Base-by-base conservation (phyloP, 1,140 invertebrate genomes). In the Scaptomyza graminum region DNA sequence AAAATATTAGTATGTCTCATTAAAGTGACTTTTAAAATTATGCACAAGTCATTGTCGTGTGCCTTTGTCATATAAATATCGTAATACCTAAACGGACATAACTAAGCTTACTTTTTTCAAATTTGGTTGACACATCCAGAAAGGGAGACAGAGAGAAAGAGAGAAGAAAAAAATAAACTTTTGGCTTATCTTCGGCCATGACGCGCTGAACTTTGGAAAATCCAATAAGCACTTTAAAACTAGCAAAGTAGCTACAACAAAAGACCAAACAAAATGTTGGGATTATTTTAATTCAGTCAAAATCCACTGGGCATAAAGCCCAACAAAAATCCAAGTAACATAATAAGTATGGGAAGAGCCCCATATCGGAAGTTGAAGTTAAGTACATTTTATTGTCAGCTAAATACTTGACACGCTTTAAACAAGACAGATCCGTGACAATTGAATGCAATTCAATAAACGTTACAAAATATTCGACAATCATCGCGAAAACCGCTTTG, bases 181-280 rank as follows among this genome's bases (percentile, higher is more conserved):
- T 22, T 12, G 50, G 61, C 59, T 51, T 55, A 28, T 34, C 22
- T 52, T 12, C 28, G 49, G 31, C n/a, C 43, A 15, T 25, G 22
- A 62, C 54, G 28, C 13, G 49, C 39, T 66, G 41, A 73, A 68
- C 56, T 77, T 74, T 46, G 41, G 34, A 41, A 74, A 83, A 82
- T 83, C 79, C 70, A 81, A 81, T 77, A 81, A 81, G 79, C 64
- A 74, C 64, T 82, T 67, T 62, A 74, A 65, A 82, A 59, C 72
- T 46, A 76, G 43, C 49, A 77, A 51, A 51, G 28, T 46, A 56
- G 22, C 13, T 11, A 25, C 44, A 15, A 31, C 12, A n/a, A 46
- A 16, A 39, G 0, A 6, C 16, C 50, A 31, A 57, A 4, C 16
- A 34, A 57, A 22, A 16, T 71, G 47, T 15, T 43, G 65, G 34